These are phyloP conservation scores for Aphaenogaster ashmeadi DNA, from an alignment of 1,140 invertebrate genomes.

Conservation along the genomic window DNA sequence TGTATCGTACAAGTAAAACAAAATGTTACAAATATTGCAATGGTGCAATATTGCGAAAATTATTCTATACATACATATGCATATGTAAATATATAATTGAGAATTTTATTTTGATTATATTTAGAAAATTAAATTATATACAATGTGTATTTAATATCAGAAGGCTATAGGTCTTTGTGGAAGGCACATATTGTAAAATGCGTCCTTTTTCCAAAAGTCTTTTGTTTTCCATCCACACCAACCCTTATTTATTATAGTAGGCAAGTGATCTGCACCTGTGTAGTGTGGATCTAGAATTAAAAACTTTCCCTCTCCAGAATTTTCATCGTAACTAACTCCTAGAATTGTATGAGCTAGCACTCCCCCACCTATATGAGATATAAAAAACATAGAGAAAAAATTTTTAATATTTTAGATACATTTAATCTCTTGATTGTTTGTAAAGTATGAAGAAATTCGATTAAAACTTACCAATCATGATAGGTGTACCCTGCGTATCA, in stretches of 20 bases:
- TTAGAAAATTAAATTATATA: constrained; percentile 37
- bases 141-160: constrained; percentile 35
- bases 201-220: constrained; percentile 96
- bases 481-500: constrained; percentile 96
- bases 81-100: neutral
- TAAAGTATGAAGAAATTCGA: constrained; percentile 3
- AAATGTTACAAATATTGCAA: neutral
- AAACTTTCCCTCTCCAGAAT: constrained; percentile 93
- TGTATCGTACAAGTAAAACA: neutral
- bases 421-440: constrained; percentile 17
- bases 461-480: constrained; percentile 96
- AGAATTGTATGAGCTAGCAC: constrained; percentile 99
- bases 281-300: constrained; percentile 99
- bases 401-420: constrained; percentile 41
- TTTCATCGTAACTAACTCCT: constrained; percentile 95
- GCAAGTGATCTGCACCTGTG: constrained; percentile 93
- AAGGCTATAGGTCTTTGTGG: constrained; percentile 90
- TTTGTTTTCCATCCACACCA: constrained; percentile 98
- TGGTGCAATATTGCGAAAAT: neutral
- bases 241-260: constrained; percentile 92
- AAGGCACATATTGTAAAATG: constrained; percentile 98
- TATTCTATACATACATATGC: neutral
- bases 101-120: constrained; percentile 27
- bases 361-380: constrained; percentile 93
- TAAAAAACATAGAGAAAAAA: neutral